Evolutionary conservation across 1,140 invertebrate genomes (phyloP).

Genomic region (Platorchestia sp.): DNA sequence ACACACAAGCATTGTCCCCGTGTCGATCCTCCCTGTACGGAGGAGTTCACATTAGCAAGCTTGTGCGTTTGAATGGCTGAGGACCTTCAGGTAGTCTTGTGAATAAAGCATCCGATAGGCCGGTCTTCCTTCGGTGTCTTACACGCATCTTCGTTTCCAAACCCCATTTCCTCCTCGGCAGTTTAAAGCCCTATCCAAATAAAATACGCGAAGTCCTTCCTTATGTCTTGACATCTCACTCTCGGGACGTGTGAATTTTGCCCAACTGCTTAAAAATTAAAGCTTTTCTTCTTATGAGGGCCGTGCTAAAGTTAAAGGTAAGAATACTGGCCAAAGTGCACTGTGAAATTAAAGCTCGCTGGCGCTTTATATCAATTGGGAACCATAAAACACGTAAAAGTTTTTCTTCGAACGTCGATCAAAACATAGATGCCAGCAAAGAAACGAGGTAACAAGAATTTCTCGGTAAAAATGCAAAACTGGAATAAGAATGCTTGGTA

Average conservation of each 20-base stretch:
- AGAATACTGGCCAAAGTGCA: background rate
- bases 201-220: background rate
- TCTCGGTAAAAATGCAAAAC: background rate
- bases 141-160: background rate
- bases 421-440: background rate
- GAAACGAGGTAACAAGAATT: background rate
- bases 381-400: no score
- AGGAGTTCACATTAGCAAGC: no score
- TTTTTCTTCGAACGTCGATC: no score
- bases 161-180: background rate
- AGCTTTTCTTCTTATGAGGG: background rate
- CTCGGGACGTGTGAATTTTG: background rate
- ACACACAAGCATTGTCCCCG: no score
- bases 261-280: background rate
- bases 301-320: background rate
- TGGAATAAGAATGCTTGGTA: background rate
- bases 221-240: background rate
- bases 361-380: no score
- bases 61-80: background rate
- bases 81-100: background rate
- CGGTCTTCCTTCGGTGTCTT: background rate
- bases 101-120: background rate
- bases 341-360: background rate
- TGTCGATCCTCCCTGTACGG: no score
- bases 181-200: background rate